Evolutionary conservation across 1,140 invertebrate genomes (phyloP).

Genomic region (Saccostrea echinata): DNA sequence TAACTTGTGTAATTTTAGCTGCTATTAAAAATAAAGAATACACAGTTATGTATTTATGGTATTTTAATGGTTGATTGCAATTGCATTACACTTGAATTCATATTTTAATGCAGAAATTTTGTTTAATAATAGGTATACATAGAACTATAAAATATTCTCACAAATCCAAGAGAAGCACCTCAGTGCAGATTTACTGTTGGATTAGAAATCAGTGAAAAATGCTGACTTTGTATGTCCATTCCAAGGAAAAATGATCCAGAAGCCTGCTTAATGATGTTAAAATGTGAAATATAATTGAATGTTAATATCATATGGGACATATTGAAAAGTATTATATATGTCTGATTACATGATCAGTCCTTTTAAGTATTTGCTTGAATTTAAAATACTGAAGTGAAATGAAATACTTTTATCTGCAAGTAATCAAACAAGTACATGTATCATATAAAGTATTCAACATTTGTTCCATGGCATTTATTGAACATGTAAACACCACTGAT

Average conservation of each 20-base stretch:
- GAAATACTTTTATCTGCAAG: too few relatives aligned
- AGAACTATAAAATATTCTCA: not conserved
- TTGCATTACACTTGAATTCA: conserved; percentile 16
- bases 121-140: not conserved
- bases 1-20: too few relatives aligned
- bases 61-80: conserved; percentile 32
- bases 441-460: too few relatives aligned
- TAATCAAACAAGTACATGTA: too few relatives aligned
- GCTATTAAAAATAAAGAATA: not conserved
- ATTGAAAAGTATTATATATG: too few relatives aligned
- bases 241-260: not conserved
- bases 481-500: too few relatives aligned
- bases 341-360: too few relatives aligned
- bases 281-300: too few relatives aligned
- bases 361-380: too few relatives aligned
- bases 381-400: too few relatives aligned
- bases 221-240: not conserved
- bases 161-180: not conserved
- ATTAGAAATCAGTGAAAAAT: not conserved
- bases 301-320: too few relatives aligned
- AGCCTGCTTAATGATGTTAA: not conserved
- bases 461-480: too few relatives aligned
- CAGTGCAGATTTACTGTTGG: not conserved
- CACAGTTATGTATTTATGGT: not conserved
- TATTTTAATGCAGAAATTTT: conserved; percentile 10